These are phyloP conservation scores for Gallinago media DNA, from an alignment of 2,113 vertebrate genomes.

Conservation along the genomic window DNA sequence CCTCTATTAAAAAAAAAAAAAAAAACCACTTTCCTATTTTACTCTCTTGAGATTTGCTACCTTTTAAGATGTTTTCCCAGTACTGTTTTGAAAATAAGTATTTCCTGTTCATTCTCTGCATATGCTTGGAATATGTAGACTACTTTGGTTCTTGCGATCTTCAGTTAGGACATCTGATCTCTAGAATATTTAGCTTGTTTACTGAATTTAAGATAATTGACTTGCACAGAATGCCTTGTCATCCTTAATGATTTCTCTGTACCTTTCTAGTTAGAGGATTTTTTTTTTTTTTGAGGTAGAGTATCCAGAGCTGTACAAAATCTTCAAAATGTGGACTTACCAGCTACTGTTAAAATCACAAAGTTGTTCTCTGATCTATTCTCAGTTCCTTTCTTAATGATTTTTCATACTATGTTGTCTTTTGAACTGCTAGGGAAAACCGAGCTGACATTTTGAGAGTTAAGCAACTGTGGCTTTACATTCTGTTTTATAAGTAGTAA, in stretches of 20 bases:
- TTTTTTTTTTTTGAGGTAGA: background rate
- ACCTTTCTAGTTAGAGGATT: background rate
- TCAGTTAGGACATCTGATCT: background rate
- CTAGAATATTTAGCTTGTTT: background rate
- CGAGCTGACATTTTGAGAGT: background rate
- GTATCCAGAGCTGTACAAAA: background rate
- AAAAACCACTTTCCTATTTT: background rate
- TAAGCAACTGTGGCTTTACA: background rate
- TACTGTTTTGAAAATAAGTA: background rate
- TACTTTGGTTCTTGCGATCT: background rate
- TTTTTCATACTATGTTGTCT: background rate
- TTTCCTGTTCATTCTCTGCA: background rate
- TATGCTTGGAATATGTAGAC: background rate
- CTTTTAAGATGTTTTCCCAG: background rate
- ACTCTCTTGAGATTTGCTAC: background rate
- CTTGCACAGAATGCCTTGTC: background rate
- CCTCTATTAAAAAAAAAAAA: too few species aligned
- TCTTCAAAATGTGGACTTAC: background rate
- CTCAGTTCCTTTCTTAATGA: background rate
- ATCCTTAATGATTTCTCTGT: background rate
- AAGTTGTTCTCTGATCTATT: background rate
- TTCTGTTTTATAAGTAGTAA: background rate
- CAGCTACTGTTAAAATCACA: background rate
- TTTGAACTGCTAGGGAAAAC: background rate
- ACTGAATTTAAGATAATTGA: background rate